A percentile compares a stretch with the other conserved stretches of the same genome.
phyloP scores from a whole-genome alignment of 2,113 vertebrate species.

The Dicentrarchus labrax region DNA sequence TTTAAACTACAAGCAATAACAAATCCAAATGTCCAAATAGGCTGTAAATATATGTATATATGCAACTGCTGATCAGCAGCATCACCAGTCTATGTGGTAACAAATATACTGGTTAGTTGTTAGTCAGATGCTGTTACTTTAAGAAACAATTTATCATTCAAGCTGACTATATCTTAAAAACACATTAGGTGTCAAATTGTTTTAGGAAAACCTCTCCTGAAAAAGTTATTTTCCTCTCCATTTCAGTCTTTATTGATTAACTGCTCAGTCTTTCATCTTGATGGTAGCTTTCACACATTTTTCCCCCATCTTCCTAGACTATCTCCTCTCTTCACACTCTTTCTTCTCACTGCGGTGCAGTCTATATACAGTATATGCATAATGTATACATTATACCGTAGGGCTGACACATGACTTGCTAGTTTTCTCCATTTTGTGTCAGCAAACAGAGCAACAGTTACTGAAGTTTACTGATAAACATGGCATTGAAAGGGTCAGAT shows the following conservation, averaged over 20 bases:
- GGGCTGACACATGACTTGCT: not conserved
- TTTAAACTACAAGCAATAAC: not conserved
- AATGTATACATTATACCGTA: not conserved
- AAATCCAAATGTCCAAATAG: not conserved
- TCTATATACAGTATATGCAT: not conserved
- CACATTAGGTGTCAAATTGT: conserved; percentile 2
- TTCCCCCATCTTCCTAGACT: too few relatives aligned
- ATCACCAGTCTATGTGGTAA: not conserved
- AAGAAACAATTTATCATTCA: not conserved
- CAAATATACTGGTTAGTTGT: not conserved
- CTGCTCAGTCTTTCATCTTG: not conserved
- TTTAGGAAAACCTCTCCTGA: not conserved
- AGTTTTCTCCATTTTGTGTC: not conserved
- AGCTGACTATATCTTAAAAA: not conserved
- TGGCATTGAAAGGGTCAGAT: too few relatives aligned
- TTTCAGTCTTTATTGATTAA: not conserved
- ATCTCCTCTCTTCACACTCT: not conserved
- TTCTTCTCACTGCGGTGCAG: not conserved
- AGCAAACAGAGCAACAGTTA: not conserved
- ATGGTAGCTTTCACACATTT: not conserved
- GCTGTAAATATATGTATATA: not conserved
- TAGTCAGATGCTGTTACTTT: not conserved
- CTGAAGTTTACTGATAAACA: too few relatives aligned
- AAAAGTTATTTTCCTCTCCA: not conserved
- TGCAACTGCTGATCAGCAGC: not conserved